Conservation (phyloP, 2,113 vertebrate species). For the Equus quagga region DNA sequence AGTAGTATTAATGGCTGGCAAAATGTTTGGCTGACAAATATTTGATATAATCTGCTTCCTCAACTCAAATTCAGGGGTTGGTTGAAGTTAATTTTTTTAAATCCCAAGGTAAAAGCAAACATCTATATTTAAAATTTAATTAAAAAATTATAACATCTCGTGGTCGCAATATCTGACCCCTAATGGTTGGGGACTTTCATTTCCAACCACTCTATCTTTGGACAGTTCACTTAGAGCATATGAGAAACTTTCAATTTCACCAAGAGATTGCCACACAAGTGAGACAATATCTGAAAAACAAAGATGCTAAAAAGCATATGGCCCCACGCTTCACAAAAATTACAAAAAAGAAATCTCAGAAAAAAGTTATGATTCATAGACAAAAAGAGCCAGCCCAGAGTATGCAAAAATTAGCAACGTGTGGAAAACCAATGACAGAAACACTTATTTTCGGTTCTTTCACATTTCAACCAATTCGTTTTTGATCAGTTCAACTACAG, state of each 20-base stretch:
- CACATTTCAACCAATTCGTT: neutral
- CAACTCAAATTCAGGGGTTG: neutral
- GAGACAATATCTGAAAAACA: neutral
- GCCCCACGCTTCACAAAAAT: neutral
- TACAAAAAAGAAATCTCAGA: neutral
- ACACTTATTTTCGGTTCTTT: neutral
- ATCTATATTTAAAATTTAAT: constrained; percentile 41
- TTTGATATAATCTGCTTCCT: neutral
- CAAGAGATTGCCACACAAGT: neutral
- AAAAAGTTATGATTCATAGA: neutral
- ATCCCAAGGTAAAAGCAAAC: constrained; percentile 1
- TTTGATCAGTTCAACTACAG: neutral
- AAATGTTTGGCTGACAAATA: constrained; percentile 8
- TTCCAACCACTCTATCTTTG: constrained; percentile 26
- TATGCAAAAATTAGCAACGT: constrained; percentile 21
- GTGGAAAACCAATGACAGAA: neutral
- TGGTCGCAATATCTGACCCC: neutral
- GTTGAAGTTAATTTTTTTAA: neutral
- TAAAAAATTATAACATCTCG: neutral
- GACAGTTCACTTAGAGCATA: neutral
- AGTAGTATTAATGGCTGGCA: neutral
- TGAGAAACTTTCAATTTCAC: constrained; percentile 37
- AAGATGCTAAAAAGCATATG: neutral
- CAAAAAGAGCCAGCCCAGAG: neutral
- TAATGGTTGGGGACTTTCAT: neutral